Evolutionary conservation across 1,140 invertebrate genomes (phyloP), one percentile per base, ranked within the genome.

Genomic region (Riptortus pedestris): DNA sequence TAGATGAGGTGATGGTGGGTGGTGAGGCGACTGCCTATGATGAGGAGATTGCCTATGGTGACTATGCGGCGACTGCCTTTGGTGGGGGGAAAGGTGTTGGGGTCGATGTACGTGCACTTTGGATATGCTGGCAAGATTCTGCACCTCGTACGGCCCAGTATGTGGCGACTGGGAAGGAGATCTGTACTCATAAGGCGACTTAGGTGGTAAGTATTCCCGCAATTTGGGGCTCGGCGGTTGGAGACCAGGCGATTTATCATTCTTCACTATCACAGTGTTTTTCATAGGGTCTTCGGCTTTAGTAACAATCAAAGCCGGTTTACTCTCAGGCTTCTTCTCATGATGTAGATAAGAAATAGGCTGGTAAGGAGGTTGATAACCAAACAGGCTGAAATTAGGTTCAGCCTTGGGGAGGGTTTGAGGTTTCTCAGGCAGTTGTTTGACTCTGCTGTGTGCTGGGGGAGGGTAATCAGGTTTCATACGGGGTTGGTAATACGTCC

Each of bases 231-330:
- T 79, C 12, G 83, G 80, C 14, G 83, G 80, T 7, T 76, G 75
- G 67, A 84, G 57, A 18, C 80, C 62, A 62, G 81, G 74, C 33
- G 77, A 77, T 70, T 85, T 83, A 66, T 87, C 85, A 72, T 87
- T 85, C 74, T 87, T 87, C 22, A 87, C 85, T 73, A 87, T 87
- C 68, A 88, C 86, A 71, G 85, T 85, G 71, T 81, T 86, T 70
- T 87, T 87, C 66, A 81, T 28, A 82, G 72, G 26, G 80, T 74
- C 64, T 73, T 82, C 81, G 7, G 77, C 72, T 14, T 79, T 78
- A 51, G 74, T 71, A n/a, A 74, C 72, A 14, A 69, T 70, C 57
- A 73, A 65, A 1, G 71, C 65, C 43, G 71, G 70, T 67, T 80
- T 77, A 22, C 65, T 67, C 71, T 72, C 63, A 72, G 77, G 63